Base-by-base conservation (phyloP, 2,888 invertebrate species). In the Hirtodrosophila alboralis region DNA sequence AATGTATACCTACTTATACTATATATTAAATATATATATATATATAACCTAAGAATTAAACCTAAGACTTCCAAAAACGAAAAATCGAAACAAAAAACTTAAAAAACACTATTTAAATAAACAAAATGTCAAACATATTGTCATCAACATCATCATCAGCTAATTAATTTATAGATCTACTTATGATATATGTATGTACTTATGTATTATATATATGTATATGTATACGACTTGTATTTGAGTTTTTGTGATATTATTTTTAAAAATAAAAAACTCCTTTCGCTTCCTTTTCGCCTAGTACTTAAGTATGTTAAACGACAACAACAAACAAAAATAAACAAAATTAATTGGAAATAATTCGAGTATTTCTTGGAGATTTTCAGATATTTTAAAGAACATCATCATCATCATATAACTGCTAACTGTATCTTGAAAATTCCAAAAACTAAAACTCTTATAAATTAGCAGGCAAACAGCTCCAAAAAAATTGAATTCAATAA, bases 161-260 rank as follows among this genome's bases (percentile, higher is more conserved):
- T 6, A 49, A 51, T 21, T 53, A 60, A 53, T 59, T 66, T 59
- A 12, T 26, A 36, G 30, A 65, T 53, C 13, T 34, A 60, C 14
- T 28, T 63, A 72, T 40, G 23, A 41, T 53, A 67, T 28, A 62
- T 71, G 36, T 23, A 41, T 53, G 64, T 41, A 41, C 14, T 7
- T 21, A 68, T 54, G 30, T 49, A 47, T 41, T 16, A 62, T 41
- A 63, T 16, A 53, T 40, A 44, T 53, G 33, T 54, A 23, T 40
- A 40, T 37, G 77, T 84, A 75, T 84, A 85, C 78, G 74, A 84
- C 79, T 85, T 84, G 62, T 81, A 75, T 75, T 79, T 79, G 65
- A 81, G 81, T 85, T 85, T 78, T 85, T 81, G 80, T 81, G 80
- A 81, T 81, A 81, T 81, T 85, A 81, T 81, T 81, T 85, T 44